Percentiles rank a stretch among this genome's conserved stretches.
Evolutionary conservation across 2,888 invertebrate species (phyloP).

Genomic region (Melikaiella ostensackeni): DNA sequence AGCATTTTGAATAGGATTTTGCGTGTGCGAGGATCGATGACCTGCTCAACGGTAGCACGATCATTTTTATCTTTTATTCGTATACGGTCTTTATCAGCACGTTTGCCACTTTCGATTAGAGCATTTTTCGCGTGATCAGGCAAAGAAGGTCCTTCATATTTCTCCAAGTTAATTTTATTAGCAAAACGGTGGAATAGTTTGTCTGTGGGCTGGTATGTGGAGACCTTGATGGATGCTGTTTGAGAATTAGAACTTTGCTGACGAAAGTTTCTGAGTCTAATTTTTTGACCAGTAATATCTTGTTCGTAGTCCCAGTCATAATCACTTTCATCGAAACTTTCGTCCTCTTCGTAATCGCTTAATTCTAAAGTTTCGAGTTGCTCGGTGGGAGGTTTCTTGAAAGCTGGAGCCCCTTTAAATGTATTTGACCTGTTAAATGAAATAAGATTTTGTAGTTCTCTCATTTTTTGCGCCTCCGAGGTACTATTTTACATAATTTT

Average conservation of each 20-base stretch:
- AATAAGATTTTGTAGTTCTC: slow-evolving; percentile 14
- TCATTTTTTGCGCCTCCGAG: no score
- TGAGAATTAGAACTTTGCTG: slow-evolving; percentile 78
- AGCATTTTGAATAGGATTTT: slow-evolving; percentile 97
- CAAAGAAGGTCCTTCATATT: slow-evolving; percentile 84
- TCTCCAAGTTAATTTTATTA: slow-evolving; percentile 90
- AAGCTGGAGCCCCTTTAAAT: slow-evolving; percentile 44
- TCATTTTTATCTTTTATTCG: slow-evolving; percentile 94
- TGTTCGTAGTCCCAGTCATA: slow-evolving; percentile 56
- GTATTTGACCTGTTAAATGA: slow-evolving; percentile 41
- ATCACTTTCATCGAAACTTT: slow-evolving; percentile 48
- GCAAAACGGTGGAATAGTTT: slow-evolving; percentile 88
- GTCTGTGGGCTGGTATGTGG: slow-evolving; percentile 87
- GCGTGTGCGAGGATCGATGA: slow-evolving; percentile 96
- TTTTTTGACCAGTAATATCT: slow-evolving; percentile 59
- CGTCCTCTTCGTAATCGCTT: slow-evolving; percentile 45
- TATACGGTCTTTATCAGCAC: slow-evolving; percentile 84
- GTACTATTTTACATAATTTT: no score
- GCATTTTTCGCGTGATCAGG: slow-evolving; percentile 85
- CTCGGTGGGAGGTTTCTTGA: slow-evolving; percentile 10
- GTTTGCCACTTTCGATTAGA: slow-evolving; percentile 84
- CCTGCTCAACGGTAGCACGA: slow-evolving; percentile 97
- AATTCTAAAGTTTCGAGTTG: slow-evolving; percentile 47
- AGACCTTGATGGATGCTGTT: slow-evolving; percentile 80
- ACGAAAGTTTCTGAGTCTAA: slow-evolving; percentile 53